Base-by-base conservation (phyloP, 37 sponge, comb jelly and placozoan species). In the Geodia barretti region DNA sequence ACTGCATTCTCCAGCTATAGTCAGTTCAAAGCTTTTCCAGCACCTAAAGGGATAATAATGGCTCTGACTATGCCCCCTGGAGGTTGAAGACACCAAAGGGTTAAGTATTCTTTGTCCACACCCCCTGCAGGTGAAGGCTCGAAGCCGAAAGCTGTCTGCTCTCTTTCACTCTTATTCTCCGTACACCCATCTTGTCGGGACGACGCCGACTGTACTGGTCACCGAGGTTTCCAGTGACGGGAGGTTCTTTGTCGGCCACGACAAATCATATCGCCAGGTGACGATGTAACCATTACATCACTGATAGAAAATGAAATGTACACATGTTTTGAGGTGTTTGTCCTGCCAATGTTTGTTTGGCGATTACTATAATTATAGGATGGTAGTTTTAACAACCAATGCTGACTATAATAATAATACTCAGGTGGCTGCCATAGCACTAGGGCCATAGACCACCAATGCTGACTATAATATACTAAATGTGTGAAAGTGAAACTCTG, bases 191-290 rank as follows among this genome's bases (percentile, higher is more conserved):
- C 68, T 82, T 86, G 72, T 88, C 25, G 98, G 98, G 19, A 83
- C 86, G 47, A 79, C 29, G 19, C 79, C 84, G 72, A 43, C 1
- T 1, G 89, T 98, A 7, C 78, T 98, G 19, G 90, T 89, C 0
- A 98, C 98, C 0, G 98, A 98, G 76, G n/a, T 83, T 31, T 88
- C 98, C 21, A 89, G 87, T 62, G 98, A 98, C 43, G 73, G 81
- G 37, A 60, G 64, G 36, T 75, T 91, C 64, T 93, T 79, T 65
- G 98, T 98, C 19, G 98, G 84, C 23, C 98, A 98, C 87, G 95
- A 95, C 86, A 95, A 93, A 84, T 93, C 79, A 60, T 98, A 98
- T 64, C 94, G 95, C 4, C 98, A 98, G 76, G 94, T 97, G 38
- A 60, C 59, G 11, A 21, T 17, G 14, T 14, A 17, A n/a, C n/a